Evolutionary conservation across 2,113 vertebrate genomes (phyloP).

Genomic region (Notarius lentiginosus): DNA sequence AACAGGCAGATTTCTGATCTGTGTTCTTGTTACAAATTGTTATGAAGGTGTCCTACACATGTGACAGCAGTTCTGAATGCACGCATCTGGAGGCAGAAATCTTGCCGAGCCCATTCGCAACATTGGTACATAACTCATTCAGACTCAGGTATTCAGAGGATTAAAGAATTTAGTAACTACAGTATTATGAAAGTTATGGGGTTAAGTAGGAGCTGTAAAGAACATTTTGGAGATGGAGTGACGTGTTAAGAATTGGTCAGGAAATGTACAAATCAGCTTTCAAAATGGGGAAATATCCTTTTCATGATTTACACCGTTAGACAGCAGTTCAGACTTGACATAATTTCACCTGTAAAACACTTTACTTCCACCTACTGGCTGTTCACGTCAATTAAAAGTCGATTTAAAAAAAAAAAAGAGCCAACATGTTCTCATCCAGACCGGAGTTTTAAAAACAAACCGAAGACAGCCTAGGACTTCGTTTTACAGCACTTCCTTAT

Average conservation of each 20-base stretch:
- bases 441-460: too few relatives aligned
- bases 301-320: neutral
- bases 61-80: neutral
- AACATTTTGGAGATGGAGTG: neutral
- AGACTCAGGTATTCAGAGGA: neutral
- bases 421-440: too few relatives aligned
- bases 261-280: neutral
- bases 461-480: neutral
- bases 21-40: neutral
- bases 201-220: neutral
- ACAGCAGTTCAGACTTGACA: neutral
- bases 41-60: neutral
- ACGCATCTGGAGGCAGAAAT: neutral
- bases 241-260: neutral
- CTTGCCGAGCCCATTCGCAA: neutral
- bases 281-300: neutral
- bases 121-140: neutral
- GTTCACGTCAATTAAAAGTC: neutral
- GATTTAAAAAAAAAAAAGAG: constrained; percentile 11
- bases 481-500: neutral
- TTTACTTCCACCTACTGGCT: constrained; percentile 58
- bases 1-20: neutral
- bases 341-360: neutral
- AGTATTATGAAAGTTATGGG: neutral
- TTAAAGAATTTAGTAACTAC: neutral